A percentile compares a stretch with the other conserved stretches of the same genome.
Evolutionary conservation across 1,140 invertebrate species (phyloP).

Genomic region (Hydropsyche tenuis): DNA sequence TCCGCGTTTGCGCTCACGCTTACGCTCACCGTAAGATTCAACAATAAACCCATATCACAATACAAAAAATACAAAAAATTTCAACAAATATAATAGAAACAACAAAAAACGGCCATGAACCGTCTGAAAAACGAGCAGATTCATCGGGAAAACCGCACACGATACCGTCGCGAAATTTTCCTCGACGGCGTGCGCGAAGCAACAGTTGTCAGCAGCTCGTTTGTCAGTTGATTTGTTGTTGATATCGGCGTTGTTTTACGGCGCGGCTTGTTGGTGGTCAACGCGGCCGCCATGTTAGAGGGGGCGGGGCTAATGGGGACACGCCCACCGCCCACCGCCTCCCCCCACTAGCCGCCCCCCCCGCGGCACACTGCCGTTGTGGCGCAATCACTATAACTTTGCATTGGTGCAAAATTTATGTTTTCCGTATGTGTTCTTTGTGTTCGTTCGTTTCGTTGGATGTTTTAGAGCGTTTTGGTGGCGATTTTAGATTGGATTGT

Average conservation of each 20-base stretch:
- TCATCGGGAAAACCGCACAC: no score
- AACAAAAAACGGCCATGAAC: no score
- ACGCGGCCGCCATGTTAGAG: conserved; percentile 12
- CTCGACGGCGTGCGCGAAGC: not conserved
- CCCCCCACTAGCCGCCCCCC: not conserved
- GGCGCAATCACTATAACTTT: not conserved
- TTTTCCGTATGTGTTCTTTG: no score
- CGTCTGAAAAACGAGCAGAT: not conserved
- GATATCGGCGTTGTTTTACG: not conserved
- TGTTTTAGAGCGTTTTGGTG: no score
- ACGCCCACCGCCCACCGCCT: not conserved
- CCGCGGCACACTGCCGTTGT: not conserved
- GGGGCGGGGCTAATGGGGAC: not conserved
- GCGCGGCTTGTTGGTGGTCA: not conserved
- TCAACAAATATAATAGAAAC: no score
- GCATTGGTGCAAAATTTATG: not conserved
- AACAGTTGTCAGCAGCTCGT: not conserved
- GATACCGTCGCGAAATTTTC: no score
- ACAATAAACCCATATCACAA: no score
- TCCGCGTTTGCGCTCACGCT: no score
- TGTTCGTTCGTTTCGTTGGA: no score
- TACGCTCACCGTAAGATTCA: no score
- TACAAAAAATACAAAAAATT: no score
- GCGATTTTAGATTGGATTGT: no score
- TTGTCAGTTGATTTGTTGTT: not conserved